Base-by-base conservation (phyloP, 2,113 vertebrate genomes). In the Brachirus orientalis region DNA sequence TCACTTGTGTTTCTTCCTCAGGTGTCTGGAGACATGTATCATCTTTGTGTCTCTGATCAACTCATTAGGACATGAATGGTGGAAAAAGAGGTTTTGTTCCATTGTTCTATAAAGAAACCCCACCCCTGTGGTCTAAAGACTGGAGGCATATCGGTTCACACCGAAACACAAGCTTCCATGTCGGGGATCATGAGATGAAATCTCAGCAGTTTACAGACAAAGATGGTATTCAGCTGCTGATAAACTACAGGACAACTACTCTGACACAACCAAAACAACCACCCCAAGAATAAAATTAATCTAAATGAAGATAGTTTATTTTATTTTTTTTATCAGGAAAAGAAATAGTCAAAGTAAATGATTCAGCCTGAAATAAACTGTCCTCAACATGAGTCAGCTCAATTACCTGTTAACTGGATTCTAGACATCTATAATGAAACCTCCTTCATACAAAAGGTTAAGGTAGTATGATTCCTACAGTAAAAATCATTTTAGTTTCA, bases 161-260 rank as follows among this genome's bases (percentile, higher is more conserved):
- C 6, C 8, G 40, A 7, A 2, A 0, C 19, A 20, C 16, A 10
- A 22, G 44, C 7, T n/a, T 61, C 10, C 7, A 14, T 44, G 67
- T 70, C 60, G 18, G 28, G 35, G 38, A 57, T 70, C 53, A 40
- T 65, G 46, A 50, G 53, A 11, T 61, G 22, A 10, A 54, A 38
- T 10, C 12, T 33, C 7, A 33, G 7, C 35, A 20, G 17, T 28
- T 28, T 4, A 46, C 56, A 63, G 65, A n/a, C n/a, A 59, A 47
- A 72, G 2, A 9, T 43, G 40, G 12, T 9, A 43, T 43, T 41
- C 1, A 54, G 19, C 45, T 2, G 9, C n/a, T 10, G 4, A 38
- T 37, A n/a, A 20, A 8, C 7, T 43, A 28, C 20, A 43, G 50
- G 12, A 43, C 40, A 43, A 40, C n/a, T 10, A 33, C 7, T 13